Conservation (phyloP, 2,888 invertebrate species). For the Temnothorax ravouxi region DNA sequence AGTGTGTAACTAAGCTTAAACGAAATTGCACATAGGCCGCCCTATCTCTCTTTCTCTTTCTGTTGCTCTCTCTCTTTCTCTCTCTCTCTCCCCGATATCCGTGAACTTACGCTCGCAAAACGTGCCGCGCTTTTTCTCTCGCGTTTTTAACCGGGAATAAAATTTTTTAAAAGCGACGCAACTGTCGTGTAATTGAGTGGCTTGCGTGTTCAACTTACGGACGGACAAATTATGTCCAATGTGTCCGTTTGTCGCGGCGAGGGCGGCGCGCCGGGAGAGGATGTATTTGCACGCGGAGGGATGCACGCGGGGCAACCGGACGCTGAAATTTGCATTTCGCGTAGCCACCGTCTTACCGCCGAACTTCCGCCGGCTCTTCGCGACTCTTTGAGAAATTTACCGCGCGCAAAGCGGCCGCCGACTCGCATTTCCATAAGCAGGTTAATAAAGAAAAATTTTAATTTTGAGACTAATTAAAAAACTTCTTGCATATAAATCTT, state of each 20-base stretch:
- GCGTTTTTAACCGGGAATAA: neutral
- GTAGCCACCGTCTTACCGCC: slow-evolving; percentile 19
- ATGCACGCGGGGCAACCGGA: neutral
- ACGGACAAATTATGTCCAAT: slow-evolving; percentile 7
- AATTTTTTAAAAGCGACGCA: slow-evolving; percentile 15
- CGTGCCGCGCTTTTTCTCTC: slow-evolving; percentile 5
- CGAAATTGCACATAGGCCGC: neutral
- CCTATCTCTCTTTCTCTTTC: neutral
- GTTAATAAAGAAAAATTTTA: slow-evolving; percentile 66
- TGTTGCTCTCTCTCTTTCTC: neutral
- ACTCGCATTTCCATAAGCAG: slow-evolving; percentile 61
- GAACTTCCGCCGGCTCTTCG: slow-evolving; percentile 40
- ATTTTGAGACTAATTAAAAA: slow-evolving; percentile 69
- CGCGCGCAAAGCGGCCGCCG: slow-evolving; percentile 9
- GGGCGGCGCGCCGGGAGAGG: neutral
- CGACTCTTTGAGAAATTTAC: slow-evolving; percentile 40
- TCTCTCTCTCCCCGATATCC: neutral
- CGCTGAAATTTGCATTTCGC: slow-evolving; percentile 54
- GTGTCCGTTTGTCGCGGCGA: neutral
- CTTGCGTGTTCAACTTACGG: slow-evolving; percentile 25
- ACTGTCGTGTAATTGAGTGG: slow-evolving; percentile 37
- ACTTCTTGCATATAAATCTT: slow-evolving; percentile 53
- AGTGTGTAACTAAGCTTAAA: neutral
- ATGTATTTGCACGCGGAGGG: neutral
- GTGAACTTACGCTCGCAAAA: neutral